A percentile compares a stretch with the other conserved stretches of the same genome.
Conservation (phyloP, 1,140 invertebrate genomes). For the Drosophila erecta region DNA sequence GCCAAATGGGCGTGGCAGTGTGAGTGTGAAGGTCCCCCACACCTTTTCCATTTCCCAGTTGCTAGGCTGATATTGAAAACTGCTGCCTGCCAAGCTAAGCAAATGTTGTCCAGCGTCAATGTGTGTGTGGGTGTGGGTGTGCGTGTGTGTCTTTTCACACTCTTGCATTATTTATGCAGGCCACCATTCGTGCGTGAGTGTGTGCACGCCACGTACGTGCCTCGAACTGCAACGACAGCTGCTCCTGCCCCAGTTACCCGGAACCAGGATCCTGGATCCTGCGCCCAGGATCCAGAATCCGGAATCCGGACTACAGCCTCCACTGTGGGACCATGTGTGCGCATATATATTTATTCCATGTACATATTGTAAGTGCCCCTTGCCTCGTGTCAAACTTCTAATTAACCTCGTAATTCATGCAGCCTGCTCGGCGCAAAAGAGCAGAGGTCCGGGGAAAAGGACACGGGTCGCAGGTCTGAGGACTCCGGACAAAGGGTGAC, state of each 20-base stretch:
- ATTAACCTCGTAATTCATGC: constrained; percentile 55
- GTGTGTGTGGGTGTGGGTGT: constrained; percentile 12
- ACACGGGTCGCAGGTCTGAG: not conserved
- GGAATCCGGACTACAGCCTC: not conserved
- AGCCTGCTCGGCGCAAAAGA: constrained; percentile 12
- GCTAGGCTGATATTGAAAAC: constrained; percentile 66
- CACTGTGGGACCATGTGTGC: not conserved
- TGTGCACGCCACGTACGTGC: constrained; percentile 51
- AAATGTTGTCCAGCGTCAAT: constrained; percentile 13
- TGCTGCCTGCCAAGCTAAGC: constrained; percentile 38
- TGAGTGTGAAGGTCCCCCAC: not conserved
- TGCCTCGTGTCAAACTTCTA: constrained; percentile 54
- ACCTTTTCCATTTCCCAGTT: constrained; percentile 10
- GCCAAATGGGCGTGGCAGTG: constrained; percentile 41
- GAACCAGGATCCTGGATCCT: constrained; percentile 1
- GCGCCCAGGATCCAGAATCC: not conserved
- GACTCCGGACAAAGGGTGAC: constrained; percentile 1
- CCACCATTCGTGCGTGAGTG: constrained; percentile 7
- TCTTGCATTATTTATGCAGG: constrained; percentile 53
- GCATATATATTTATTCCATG: constrained; percentile 42
- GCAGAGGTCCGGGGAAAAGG: not conserved
- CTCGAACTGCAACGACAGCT: constrained; percentile 64
- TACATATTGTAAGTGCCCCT: constrained; percentile 52
- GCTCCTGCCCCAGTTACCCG: constrained; percentile 26
- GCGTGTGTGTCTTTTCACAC: constrained; percentile 46